A percentile compares a stretch with the other conserved stretches of the same genome.
Conservation (phyloP, 2,888 invertebrate species). For the Drosophila rellima region DNA sequence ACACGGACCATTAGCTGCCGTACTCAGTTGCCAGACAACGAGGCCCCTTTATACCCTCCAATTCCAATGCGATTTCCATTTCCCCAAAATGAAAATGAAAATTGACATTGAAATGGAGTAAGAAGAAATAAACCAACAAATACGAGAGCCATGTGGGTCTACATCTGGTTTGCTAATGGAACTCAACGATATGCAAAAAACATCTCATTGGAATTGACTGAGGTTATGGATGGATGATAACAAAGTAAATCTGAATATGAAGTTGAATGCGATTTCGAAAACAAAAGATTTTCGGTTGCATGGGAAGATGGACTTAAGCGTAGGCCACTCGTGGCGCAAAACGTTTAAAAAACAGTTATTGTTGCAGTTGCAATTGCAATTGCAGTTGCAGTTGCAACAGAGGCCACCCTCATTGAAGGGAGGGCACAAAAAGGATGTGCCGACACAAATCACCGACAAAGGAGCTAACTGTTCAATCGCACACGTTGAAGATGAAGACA, state of each 20-base stretch:
- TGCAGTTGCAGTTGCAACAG: constrained; percentile 43
- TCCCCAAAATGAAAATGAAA: constrained; percentile 47
- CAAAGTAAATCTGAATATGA: constrained; percentile 28
- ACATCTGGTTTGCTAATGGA: constrained; percentile 57
- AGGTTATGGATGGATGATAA: constrained; percentile 57
- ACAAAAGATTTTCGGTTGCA: constrained; percentile 5
- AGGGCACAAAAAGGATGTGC: constrained; percentile 66
- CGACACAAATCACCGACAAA: constrained; percentile 74
- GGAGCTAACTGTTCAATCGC: constrained; percentile 78
- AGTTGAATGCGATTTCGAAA: constrained; percentile 8
- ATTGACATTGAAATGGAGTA: constrained; percentile 76
- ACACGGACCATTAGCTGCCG: constrained; percentile 58
- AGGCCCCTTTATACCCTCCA: constrained; percentile 39
- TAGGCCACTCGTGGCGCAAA: constrained; percentile 74
- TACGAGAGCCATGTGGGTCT: constrained; percentile 59
- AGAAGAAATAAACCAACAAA: constrained; percentile 13
- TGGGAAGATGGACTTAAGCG: constrained; percentile 4
- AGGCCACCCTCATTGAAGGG: constrained; percentile 69
- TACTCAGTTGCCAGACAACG: constrained; percentile 69
- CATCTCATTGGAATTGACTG: constrained; percentile 43
- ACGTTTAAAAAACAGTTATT: constrained; percentile 67
- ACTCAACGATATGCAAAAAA: constrained; percentile 59
- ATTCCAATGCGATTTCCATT: constrained; percentile 41
- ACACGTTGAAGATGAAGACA: constrained; percentile 75
- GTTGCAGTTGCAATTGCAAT: constrained; percentile 55